Evolutionary conservation across 2,797 vertebrate genomes (phyloP), one percentile per base, ranked within the genome.

Genomic region (Danio jaintianensis): DNA sequence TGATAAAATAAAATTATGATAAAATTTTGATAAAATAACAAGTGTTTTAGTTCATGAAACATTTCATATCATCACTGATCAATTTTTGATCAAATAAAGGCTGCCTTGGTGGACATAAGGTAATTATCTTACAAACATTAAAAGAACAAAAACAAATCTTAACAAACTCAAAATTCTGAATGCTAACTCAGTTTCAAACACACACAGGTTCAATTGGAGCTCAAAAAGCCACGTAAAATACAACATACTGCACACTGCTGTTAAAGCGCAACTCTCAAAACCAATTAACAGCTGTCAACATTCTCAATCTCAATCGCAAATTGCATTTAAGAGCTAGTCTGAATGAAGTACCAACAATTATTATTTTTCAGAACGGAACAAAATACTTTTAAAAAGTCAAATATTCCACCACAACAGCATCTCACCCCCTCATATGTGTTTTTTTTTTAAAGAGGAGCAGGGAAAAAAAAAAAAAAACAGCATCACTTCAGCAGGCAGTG

Each of bases 401-500:
- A 76, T 81, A 45, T 69, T 15, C 72, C 56, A 52, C 47, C 43
- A 52, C 58, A 81, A 75, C 56, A n/a, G 38, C 55, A 61, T 50
- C n/a, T 15, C n/a, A 4, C 13, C 66, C 43, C 5, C 4, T 61
- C 29, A 55, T 20, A 64, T 7, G 56, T n/a, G 56, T 3, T n/a
- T n/a, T n/a, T 13, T 64, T 69, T 29, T 29, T 29, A 52, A 50
- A 42, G 18, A 40, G 13, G 42, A 53, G 59, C 67, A 72, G 67
- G 74, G 20, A 62, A 47, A 72, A n/a, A n/a, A n/a, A n/a, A n/a
- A n/a, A n/a, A n/a, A n/a, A n/a, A 56, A 75, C 16, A 63, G 50
- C 47, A 61, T 48, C 58, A 82, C 59, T 66, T 72, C 72, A 58
- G 59, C 66, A 77, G 61, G 47, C 67, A 52, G 80, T 22, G 62